Percentiles rank a stretch among this genome's conserved stretches.
These are phyloP conservation scores for Rhadinocentrus ornatus DNA, from an alignment of 2,797 vertebrate species.

Conservation along the genomic window DNA sequence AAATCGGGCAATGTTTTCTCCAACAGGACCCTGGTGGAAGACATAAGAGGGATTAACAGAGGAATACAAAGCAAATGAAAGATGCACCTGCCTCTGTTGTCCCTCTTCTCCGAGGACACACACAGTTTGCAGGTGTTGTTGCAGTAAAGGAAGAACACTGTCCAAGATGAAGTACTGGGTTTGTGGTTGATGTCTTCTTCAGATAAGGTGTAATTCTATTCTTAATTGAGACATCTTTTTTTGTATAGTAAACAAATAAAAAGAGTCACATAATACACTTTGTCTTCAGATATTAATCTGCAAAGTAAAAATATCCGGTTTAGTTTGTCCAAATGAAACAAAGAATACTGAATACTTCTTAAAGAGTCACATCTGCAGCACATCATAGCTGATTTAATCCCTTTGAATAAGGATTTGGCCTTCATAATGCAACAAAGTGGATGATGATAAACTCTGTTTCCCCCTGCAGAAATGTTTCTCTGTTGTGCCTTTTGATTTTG, in stretches of 20 bases:
- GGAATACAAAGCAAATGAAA: conserved; percentile 63
- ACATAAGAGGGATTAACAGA: conserved; percentile 70
- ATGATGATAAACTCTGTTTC: conserved; percentile 54
- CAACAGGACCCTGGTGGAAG: conserved; percentile 62
- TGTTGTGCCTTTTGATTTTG: conserved; percentile 65
- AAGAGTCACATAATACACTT: conserved; percentile 25
- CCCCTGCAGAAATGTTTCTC: conserved; percentile 54
- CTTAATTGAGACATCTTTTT: conserved; percentile 32
- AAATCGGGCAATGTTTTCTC: conserved; percentile 71
- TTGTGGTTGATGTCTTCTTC: conserved; percentile 37
- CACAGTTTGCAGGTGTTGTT: conserved; percentile 43
- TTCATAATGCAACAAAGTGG: conserved; percentile 57
- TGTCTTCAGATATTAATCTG: conserved; percentile 11
- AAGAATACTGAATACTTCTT: conserved; percentile 21
- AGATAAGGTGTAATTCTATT: conserved; percentile 23
- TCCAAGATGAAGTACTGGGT: conserved; percentile 23
- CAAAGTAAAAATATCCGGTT: not conserved
- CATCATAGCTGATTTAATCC: conserved; percentile 45
- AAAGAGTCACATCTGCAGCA: conserved; percentile 32
- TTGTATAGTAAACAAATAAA: conserved; percentile 25
- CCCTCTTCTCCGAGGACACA: conserved; percentile 25
- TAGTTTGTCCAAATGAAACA: conserved; percentile 32
- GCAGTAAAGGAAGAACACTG: conserved; percentile 4
- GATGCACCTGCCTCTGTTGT: conserved; percentile 61
- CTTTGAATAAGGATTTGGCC: conserved; percentile 45